phyloP scores from a whole-genome alignment of 1,140 invertebrate species.

The Pseudobourletiella spinata region DNA sequence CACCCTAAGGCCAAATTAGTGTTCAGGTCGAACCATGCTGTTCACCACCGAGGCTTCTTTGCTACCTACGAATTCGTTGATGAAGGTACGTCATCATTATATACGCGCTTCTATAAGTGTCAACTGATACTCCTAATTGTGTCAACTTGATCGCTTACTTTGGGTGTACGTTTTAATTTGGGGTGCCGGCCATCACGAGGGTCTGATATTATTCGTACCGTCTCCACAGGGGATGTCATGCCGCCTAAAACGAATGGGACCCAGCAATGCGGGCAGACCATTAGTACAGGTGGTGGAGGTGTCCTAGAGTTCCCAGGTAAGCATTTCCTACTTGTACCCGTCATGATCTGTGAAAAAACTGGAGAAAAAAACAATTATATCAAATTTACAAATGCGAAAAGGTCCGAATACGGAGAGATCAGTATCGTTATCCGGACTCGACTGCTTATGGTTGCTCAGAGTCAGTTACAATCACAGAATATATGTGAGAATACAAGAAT shows the following conservation, averaged over 20 bases:
- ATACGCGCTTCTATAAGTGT: no score
- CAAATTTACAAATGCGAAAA: no score
- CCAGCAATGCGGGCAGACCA: not conserved
- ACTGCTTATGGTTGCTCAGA: slow-evolving; percentile 44
- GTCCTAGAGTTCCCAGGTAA: slow-evolving; percentile 1
- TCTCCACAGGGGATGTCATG: slow-evolving; percentile 34
- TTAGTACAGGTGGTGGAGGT: not conserved
- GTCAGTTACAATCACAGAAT: slow-evolving; percentile 41
- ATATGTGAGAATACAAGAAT: slow-evolving; percentile 41
- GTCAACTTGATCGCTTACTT: no score
- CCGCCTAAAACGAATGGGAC: slow-evolving; percentile 37
- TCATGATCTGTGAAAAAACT: no score
- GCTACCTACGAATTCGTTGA: slow-evolving; percentile 40
- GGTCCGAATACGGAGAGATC: not conserved
- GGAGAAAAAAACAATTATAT: no score
- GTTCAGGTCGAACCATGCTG: slow-evolving; percentile 40
- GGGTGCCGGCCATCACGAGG: no score
- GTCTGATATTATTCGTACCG: not conserved
- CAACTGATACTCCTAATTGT: no score
- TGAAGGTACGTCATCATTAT: slow-evolving; percentile 39
- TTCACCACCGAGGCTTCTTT: slow-evolving; percentile 38
- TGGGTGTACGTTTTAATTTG: no score
- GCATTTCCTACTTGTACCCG: not conserved
- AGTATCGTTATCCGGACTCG: not conserved
- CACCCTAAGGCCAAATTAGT: slow-evolving; percentile 40